These are phyloP conservation scores for Parnassius glacialis DNA, from an alignment of 2,888 invertebrate genomes.

Conservation along the genomic window DNA sequence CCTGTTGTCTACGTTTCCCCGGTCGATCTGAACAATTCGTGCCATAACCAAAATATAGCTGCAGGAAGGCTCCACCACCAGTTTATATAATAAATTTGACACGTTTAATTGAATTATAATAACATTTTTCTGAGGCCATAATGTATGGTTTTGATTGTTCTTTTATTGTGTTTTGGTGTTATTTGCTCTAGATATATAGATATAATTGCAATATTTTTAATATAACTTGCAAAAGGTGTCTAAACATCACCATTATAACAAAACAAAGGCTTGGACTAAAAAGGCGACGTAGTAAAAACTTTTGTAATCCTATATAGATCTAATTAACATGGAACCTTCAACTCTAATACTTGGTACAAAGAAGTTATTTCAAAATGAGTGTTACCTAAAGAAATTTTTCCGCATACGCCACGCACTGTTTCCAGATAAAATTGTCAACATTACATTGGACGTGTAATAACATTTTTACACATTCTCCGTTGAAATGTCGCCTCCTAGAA, in stretches of 20 bases:
- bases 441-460: conserved; percentile 48
- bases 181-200: not conserved
- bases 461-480: conserved; percentile 33
- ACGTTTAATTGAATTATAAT: not conserved
- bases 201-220: not conserved
- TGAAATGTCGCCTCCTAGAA: conserved; percentile 21
- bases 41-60: no score
- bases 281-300: conserved; percentile 41
- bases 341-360: conserved; percentile 27
- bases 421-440: conserved; percentile 63
- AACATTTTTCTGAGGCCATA: not conserved
- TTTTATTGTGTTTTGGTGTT: not conserved
- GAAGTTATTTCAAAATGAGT: conserved; percentile 33
- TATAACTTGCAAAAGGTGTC: not conserved
- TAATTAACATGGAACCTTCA: conserved; percentile 27
- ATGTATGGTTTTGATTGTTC: not conserved
- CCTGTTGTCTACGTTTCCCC: no score
- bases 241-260: conserved; percentile 43
- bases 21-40: no score
- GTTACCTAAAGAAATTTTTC: conserved; percentile 38
- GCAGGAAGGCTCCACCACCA: not conserved
- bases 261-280: conserved; percentile 40
- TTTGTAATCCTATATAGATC: conserved; percentile 28
- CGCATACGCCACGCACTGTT: conserved; percentile 61
- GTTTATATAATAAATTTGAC: not conserved